Percentiles rank a stretch among this genome's conserved stretches.
Conservation (phyloP, 2,888 invertebrate genomes). For the Metalampra italica region DNA sequence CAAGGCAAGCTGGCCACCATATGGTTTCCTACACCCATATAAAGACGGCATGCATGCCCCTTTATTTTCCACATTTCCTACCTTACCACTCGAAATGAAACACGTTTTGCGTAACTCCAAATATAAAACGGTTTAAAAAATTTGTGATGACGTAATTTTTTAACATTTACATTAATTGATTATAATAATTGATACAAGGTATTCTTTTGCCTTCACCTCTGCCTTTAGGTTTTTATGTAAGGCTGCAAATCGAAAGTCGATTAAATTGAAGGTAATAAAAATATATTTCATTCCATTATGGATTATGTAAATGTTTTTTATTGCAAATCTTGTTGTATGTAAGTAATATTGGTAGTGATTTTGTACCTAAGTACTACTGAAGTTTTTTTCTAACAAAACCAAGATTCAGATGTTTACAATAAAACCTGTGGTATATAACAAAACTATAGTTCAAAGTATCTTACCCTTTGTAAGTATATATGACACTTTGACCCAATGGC, state of each 20-base stretch:
- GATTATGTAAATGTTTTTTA: too few relatives aligned
- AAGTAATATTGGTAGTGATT: too few relatives aligned
- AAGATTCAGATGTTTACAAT: too few relatives aligned
- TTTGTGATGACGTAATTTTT: neutral
- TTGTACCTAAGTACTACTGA: too few relatives aligned
- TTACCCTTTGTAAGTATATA: too few relatives aligned
- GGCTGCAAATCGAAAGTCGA: conserved; percentile 13
- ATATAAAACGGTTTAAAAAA: too few relatives aligned
- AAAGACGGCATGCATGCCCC: conserved; percentile 12
- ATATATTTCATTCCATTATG: neutral
- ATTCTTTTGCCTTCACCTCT: conserved; percentile 17
- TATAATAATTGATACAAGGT: conserved; percentile 11
- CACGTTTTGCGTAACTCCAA: neutral
- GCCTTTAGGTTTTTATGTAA: conserved; percentile 9
- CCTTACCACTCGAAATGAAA: neutral
- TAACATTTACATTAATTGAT: neutral
- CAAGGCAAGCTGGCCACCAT: conserved; percentile 47
- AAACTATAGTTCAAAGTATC: too few relatives aligned
- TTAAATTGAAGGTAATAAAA: neutral
- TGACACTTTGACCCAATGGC: too few relatives aligned
- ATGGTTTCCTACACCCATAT: conserved; percentile 42
- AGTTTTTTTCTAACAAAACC: too few relatives aligned
- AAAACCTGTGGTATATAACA: too few relatives aligned
- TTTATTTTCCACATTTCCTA: neutral
- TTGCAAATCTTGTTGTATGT: too few relatives aligned